Conservation (phyloP, 2,797 vertebrate genomes). For the Danio albolineatus region DNA sequence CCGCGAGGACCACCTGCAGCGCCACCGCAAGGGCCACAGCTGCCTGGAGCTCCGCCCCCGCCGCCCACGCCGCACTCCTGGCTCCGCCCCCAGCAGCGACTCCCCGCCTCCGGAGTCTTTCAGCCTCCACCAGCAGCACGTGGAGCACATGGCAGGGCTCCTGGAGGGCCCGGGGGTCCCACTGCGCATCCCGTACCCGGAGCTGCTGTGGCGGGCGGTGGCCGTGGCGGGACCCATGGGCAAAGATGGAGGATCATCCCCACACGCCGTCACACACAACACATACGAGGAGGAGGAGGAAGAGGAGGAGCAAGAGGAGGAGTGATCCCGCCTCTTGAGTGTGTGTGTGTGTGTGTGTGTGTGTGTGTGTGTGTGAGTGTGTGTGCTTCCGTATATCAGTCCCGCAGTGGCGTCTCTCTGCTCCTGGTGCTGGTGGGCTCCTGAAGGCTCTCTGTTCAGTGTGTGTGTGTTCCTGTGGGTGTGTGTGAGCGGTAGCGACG, state of each 20-base stretch:
- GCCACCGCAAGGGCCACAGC: constrained; percentile 97
- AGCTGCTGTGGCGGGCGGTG: constrained; percentile 69
- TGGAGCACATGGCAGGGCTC: constrained; percentile 41
- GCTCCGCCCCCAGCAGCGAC: constrained; percentile 38
- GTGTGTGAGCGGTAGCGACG: not conserved
- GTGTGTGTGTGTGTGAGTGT: too few relatives aligned
- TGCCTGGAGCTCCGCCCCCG: constrained; percentile 93
- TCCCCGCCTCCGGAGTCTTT: constrained; percentile 41
- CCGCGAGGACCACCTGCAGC: constrained; percentile 96
- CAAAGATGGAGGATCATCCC: constrained; percentile 20
- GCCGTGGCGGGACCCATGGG: constrained; percentile 54
- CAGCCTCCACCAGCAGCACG: not conserved
- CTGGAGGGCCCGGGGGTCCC: constrained; percentile 56
- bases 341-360: not conserved
- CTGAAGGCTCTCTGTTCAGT: constrained; percentile 54
- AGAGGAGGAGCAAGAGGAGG: constrained; percentile 58
- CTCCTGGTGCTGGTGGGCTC: not conserved
- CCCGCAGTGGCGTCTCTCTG: not conserved
- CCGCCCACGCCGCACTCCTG: constrained; percentile 66
- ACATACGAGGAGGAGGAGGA: constrained; percentile 53
- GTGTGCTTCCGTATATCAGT: too few relatives aligned
- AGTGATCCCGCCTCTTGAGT: constrained; percentile 34
- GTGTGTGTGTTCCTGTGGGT: constrained; percentile 60
- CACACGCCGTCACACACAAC: not conserved
- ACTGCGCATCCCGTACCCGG: constrained; percentile 57